phyloP scores from a whole-genome alignment of 2,888 invertebrate species.

The Microctonus aethiopoides region DNA sequence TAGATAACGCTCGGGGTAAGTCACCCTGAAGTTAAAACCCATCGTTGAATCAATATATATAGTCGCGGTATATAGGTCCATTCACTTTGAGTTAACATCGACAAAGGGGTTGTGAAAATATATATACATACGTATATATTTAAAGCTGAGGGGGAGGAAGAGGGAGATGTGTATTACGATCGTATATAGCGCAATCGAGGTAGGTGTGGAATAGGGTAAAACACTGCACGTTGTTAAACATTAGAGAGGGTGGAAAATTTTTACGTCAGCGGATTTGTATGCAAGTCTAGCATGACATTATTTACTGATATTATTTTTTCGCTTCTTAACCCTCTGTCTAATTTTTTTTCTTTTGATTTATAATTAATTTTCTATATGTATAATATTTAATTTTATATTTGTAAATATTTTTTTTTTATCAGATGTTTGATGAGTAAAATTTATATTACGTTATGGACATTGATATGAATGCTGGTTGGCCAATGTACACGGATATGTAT shows the following conservation, averaged over 20 bases:
- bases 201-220: conserved; percentile 5
- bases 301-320: no score
- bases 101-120: conserved; percentile 56
- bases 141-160: conserved; percentile 28
- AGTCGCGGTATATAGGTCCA: conserved; percentile 52
- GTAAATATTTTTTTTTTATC: no score
- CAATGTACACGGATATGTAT: conserved; percentile 22
- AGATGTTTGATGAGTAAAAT: no score
- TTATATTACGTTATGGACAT: no score
- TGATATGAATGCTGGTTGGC: conserved; percentile 18
- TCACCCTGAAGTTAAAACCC: conserved; percentile 64
- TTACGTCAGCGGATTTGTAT: conserved; percentile 14
- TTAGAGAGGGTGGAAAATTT: conserved; percentile 15
- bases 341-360: neutral
- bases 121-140: conserved; percentile 36
- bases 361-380: no score
- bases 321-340: no score
- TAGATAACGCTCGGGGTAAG: conserved; percentile 65
- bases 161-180: conserved; percentile 21
- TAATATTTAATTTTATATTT: no score
- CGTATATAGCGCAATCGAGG: neutral
- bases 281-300: conserved; percentile 18
- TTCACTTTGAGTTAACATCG: conserved; percentile 63
- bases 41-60: conserved; percentile 51
- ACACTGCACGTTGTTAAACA: neutral